Conservation (phyloP, 1,140 invertebrate species). For the Rhopalosiphum padi region DNA sequence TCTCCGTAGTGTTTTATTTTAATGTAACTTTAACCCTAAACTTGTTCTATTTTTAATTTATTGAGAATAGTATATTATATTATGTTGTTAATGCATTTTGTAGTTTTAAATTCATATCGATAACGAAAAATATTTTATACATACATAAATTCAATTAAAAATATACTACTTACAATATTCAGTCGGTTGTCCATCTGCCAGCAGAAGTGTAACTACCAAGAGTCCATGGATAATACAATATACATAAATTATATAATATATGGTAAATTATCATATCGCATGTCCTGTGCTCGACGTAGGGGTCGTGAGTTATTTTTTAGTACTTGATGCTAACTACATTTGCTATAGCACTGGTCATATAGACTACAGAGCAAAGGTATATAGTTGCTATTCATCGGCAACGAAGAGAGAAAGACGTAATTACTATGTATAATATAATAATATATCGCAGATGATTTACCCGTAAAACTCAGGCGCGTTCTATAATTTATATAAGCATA, state of each 20-base stretch:
- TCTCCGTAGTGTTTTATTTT: background rate
- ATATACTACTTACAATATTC: background rate
- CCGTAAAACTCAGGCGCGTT: background rate
- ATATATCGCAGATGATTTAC: background rate
- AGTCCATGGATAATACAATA: background rate
- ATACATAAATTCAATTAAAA: background rate
- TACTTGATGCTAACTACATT: background rate
- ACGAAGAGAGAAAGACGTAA: background rate
- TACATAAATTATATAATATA: background rate
- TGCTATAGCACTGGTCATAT: background rate
- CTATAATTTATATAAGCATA: background rate
- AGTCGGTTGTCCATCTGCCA: background rate
- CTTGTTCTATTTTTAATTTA: background rate
- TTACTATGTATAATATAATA: background rate
- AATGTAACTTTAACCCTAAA: background rate
- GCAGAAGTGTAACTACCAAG: background rate
- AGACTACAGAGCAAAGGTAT: background rate
- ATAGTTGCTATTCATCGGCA: background rate
- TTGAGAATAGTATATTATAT: background rate
- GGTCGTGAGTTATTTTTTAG: background rate
- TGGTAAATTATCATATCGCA: background rate
- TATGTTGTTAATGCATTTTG: background rate
- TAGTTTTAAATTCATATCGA: background rate
- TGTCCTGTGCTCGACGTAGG: background rate
- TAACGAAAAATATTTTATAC: background rate